Conservation (phyloP, 2,113 vertebrate species). For the Triplophysa tibetana region DNA sequence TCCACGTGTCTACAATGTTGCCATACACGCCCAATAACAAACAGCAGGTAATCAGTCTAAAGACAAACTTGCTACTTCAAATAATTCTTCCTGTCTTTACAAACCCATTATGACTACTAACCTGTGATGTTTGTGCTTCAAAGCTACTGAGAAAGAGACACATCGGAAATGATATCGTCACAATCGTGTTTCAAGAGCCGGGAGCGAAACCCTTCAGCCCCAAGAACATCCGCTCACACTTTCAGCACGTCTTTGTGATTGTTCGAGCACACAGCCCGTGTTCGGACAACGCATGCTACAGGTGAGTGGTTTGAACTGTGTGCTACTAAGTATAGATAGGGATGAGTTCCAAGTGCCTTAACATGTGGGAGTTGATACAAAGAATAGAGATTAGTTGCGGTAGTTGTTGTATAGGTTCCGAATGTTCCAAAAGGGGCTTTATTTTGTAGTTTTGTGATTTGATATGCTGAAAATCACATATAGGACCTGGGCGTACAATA, state of each 20-base stretch:
- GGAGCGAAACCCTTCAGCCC: constrained; percentile 95
- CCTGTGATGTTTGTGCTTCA: background rate
- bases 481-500: no score
- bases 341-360: no score
- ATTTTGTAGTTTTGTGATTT: no score
- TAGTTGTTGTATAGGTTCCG: no score
- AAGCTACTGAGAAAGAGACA: constrained; percentile 94
- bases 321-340: background rate
- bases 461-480: no score
- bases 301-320: constrained; percentile 70
- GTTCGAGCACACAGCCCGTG: constrained; percentile 88
- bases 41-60: constrained; percentile 82
- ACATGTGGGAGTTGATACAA: no score
- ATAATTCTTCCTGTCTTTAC: background rate
- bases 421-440: no score
- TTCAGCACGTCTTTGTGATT: constrained; percentile 95
- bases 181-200: constrained; percentile 97
- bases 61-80: background rate
- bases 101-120: background rate
- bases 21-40: constrained; percentile 98
- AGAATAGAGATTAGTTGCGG: no score
- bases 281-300: constrained; percentile 90
- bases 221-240: constrained; percentile 98
- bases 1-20: constrained; percentile 84
- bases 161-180: constrained; percentile 97